Evolutionary conservation across 2,888 invertebrate species (phyloP), one percentile per base, ranked within the genome.

Genomic region (Metalampra italica): DNA sequence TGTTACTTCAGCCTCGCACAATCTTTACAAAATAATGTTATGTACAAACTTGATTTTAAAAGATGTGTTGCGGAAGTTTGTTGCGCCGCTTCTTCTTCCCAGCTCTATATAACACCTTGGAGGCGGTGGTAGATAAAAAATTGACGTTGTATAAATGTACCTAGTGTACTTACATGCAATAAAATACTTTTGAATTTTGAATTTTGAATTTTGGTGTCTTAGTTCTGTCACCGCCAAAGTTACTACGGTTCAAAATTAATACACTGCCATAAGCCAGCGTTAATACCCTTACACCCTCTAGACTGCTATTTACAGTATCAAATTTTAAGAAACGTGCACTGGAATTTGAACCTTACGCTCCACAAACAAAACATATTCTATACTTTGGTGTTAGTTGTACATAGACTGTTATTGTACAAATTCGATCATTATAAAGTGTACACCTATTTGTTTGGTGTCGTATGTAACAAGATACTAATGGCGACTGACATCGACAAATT

Each of bases 181-280:
- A n/a, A n/a, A n/a, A n/a, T n/a, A n/a, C n/a, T n/a, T n/a, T n/a
- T n/a, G n/a, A n/a, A n/a, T n/a, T n/a, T n/a, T n/a, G n/a, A n/a
- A n/a, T n/a, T n/a, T n/a, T n/a, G n/a, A n/a, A n/a, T n/a, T n/a
- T n/a, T n/a, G n/a, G n/a, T 88, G 87, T 89, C 89, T 88, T 87
- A 87, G 87, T 85, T 87, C 88, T 88, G 88, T 89, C 89, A 87
- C 87, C 87, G 74, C 81, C 78, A 81, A 88, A 88, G 81, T 88
- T 87, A 89, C 88, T 82, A 86, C 85, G 88, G 88, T 88, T 87
- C 87, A 88, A 87, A 89, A 89, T 89, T 88, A 88, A 89, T 89
- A 88, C 88, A 87, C 78, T 82, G 79, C 87, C 86, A 88, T 89
- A 89, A 88, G 87, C 85, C 83, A 79, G 72, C 82, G 79, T 78